Evolutionary conservation across 2,888 invertebrate genomes (phyloP).

Genomic region (Keiferia lycopersicella): DNA sequence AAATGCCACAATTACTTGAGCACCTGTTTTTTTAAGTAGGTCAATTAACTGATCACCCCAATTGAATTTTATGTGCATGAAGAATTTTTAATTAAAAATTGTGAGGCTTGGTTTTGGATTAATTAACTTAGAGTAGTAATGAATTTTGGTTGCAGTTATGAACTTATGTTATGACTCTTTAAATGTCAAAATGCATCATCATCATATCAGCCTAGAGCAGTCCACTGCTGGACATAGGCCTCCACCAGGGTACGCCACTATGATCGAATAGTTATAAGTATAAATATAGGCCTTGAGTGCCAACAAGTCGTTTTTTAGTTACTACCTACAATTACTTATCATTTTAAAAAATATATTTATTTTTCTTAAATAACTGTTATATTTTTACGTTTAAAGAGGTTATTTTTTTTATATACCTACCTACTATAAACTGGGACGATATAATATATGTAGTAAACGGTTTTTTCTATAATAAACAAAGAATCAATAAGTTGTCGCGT

Average conservation of each 20-base stretch:
- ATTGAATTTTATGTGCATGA: not conserved
- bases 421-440: not conserved
- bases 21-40: slow-evolving; percentile 23
- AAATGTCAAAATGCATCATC: not conserved
- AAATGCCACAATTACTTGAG: slow-evolving; percentile 13
- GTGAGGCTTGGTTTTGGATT: not conserved
- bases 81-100: slow-evolving; percentile 14
- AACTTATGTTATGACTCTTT: too few relatives aligned
- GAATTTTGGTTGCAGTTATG: not conserved
- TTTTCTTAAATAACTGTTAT: too few relatives aligned
- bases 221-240: too few relatives aligned
- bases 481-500: slow-evolving; percentile 32
- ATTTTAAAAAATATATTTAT: too few relatives aligned
- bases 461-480: slow-evolving; percentile 31
- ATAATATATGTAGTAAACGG: slow-evolving; percentile 27
- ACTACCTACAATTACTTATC: too few relatives aligned
- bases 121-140: not conserved
- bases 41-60: slow-evolving; percentile 18
- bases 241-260: too few relatives aligned
- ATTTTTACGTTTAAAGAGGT: not conserved
- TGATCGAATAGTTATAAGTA: too few relatives aligned
- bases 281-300: too few relatives aligned
- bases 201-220: too few relatives aligned
- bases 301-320: too few relatives aligned
- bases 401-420: not conserved